Percentiles rank a stretch among this genome's conserved stretches.
Evolutionary conservation across 2,888 invertebrate species (phyloP).

Genomic region (Acrocyrtus sp.): DNA sequence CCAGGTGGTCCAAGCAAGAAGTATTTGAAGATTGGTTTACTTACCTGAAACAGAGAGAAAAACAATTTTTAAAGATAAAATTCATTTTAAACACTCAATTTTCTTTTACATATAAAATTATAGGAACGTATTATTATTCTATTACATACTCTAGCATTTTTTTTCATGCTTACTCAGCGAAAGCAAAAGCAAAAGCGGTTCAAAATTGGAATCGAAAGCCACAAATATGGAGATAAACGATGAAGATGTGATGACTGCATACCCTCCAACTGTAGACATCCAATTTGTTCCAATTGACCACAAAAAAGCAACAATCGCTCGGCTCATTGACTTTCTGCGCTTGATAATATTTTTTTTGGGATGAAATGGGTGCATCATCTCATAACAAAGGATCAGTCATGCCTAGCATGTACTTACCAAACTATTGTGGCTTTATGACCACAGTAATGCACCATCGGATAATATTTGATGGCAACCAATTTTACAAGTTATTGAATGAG

Average conservation of each 20-base stretch:
- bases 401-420: slow-evolving; percentile 2
- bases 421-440: not conserved
- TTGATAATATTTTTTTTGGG: slow-evolving; percentile 17
- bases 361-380: not conserved
- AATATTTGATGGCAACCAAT: too few relatives aligned
- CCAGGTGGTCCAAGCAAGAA: not conserved
- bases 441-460: not conserved
- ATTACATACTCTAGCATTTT: not conserved
- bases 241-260: not conserved
- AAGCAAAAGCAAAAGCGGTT: not conserved
- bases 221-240: not conserved
- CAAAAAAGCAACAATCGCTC: slow-evolving; percentile 15
- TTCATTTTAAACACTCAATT: not conserved
- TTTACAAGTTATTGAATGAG: too few relatives aligned
- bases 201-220: slow-evolving; percentile 1
- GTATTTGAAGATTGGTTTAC: slow-evolving; percentile 11
- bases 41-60: slow-evolving; percentile 40
- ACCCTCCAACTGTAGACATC: too few relatives aligned
- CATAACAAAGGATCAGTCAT: not conserved
- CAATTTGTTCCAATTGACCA: slow-evolving; percentile 29
- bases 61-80: not conserved
- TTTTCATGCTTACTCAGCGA: not conserved
- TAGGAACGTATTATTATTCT: not conserved
- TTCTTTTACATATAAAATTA: too few relatives aligned
- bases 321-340: slow-evolving; percentile 47